A percentile compares a stretch with the other conserved stretches of the same genome.
Conservation (phyloP, 2,888 invertebrate genomes). For the Brachyopa scutellaris region DNA sequence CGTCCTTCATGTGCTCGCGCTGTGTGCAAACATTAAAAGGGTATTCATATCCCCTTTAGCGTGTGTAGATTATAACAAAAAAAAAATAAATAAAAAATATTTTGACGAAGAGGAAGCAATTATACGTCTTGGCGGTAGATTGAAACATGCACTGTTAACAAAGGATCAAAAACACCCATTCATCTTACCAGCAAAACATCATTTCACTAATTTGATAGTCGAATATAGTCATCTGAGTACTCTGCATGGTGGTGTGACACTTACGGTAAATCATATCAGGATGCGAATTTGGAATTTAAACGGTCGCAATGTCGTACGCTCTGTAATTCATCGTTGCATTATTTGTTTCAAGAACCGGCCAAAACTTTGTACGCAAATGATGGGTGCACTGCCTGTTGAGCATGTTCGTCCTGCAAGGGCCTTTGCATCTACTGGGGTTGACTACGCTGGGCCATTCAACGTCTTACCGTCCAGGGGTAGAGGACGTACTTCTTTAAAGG, state of each 20-base stretch:
- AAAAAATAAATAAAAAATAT: too few species aligned
- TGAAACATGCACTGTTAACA: slow-evolving; percentile 19
- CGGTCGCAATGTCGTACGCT: slow-evolving; percentile 40
- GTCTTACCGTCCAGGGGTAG: neutral
- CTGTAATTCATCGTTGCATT: slow-evolving; percentile 34
- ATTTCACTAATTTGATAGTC: slow-evolving; percentile 17
- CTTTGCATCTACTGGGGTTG: slow-evolving; percentile 3
- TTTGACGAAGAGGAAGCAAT: slow-evolving; percentile 15
- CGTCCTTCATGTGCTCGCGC: too few species aligned
- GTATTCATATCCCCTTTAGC: too few species aligned
- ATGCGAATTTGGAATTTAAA: slow-evolving; percentile 44
- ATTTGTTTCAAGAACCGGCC: slow-evolving; percentile 42
- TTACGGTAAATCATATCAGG: slow-evolving; percentile 33
- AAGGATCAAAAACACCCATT: slow-evolving; percentile 36
- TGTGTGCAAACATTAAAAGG: too few species aligned
- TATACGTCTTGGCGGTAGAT: slow-evolving; percentile 32
- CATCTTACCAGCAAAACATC: slow-evolving; percentile 29
- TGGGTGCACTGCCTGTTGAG: slow-evolving; percentile 36
- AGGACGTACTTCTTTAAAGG: too few species aligned
- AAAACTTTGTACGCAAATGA: slow-evolving; percentile 11
- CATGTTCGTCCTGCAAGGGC: too few species aligned
- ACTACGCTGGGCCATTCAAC: slow-evolving; percentile 18
- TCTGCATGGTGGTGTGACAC: slow-evolving; percentile 26
- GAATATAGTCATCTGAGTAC: slow-evolving; percentile 4
- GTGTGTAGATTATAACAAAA: too few species aligned